Base-by-base conservation (phyloP, 2,113 vertebrate species). In the Oncorhynchus masou region DNA sequence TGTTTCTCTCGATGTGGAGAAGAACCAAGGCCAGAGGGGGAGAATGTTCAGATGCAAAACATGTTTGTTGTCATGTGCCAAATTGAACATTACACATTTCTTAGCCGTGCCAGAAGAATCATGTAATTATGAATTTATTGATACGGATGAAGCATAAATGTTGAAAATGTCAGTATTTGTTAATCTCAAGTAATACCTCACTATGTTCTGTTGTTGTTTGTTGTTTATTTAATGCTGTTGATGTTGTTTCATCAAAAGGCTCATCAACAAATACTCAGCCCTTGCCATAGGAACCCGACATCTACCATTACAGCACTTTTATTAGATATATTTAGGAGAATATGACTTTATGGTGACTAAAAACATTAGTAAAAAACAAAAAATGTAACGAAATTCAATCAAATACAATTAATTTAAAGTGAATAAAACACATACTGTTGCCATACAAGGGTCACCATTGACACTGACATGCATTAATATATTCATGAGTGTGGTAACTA, bases 401-500 rank as follows among this genome's bases (percentile, higher is more conserved):
- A 8, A 62, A 62, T 62, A 62, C 12, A 20, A 62, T 15, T 11
- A 22, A 75, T 39, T 25, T 59, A n/a, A 79, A 86, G 86, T 70
- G 72, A 83, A 24, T 48, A 24, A 70, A 24, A 19, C 39, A 45
- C 39, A 2, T 45, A 20, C 5, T 19, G 34, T 70, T 70, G 67
- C 86, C 22, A 73, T 85, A 87, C 39, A 45, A 45, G 86, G 88
- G 88, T 86, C 84, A 88, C 78, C 80, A 68, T 31, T 81, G 77
- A 86, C 81, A 81, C 70, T 86, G 86, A 88, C 83, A 80, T 79
- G 74, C 9, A 45, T 45, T 45, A 12, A 92, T 91, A 9, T 90
- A 91, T 91, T 90, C 88, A 90, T 91, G 87, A 89, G 81, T 4
- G 54, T 68, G 82, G 77, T 20, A 75, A 88, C 85, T 89, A 45